Evolutionary conservation across 2,797 vertebrate species (phyloP), one percentile per base, ranked within the genome.

Genomic region (Telmatherina bonti): DNA sequence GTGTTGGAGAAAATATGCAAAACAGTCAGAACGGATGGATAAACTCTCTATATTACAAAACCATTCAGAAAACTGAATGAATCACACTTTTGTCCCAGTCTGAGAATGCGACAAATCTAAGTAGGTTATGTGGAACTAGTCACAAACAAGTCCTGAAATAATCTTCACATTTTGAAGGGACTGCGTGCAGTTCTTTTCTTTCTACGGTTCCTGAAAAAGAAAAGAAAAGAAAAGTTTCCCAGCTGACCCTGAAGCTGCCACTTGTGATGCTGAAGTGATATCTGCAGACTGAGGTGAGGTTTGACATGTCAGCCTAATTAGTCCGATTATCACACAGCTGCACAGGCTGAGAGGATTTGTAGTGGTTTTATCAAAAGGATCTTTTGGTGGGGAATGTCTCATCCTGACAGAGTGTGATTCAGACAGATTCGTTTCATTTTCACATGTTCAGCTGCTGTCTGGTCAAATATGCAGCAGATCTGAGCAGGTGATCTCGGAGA

Each of bases 301-400:
- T 93, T 91, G 90, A 95, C 92, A 85, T 87, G 92, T 93, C 91
- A 84, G 92, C 94, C 95, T 96, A 96, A 97, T 97, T 97, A 97
- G 96, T 95, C 88, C 94, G 94, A 97, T 98, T 97, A 96, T 94
- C 92, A 91, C 86, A 78, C 95, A 95, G 95, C 94, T 95, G 94
- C 86, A 78, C 92, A 93, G 93, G 92, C 93, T 92, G 88, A 95
- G 94, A 93, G 92, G 94, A 95, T 92, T 95, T 94, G 75, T 92
- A 93, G 90, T 92, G 92, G 90, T 93, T 95, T 94, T 95, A 96
- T 96, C 94, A 95, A 96, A 97, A 95, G 96, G 93, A 96, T 96
- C 94, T 92, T 93, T 93, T 93, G 88, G 90, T 64, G 64, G 90
- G 92, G 94, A 96, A 95, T 95, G 93, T 86, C 91, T 92, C 90